Conservation (phyloP, 2,888 invertebrate species). For the Agelastica alni region DNA sequence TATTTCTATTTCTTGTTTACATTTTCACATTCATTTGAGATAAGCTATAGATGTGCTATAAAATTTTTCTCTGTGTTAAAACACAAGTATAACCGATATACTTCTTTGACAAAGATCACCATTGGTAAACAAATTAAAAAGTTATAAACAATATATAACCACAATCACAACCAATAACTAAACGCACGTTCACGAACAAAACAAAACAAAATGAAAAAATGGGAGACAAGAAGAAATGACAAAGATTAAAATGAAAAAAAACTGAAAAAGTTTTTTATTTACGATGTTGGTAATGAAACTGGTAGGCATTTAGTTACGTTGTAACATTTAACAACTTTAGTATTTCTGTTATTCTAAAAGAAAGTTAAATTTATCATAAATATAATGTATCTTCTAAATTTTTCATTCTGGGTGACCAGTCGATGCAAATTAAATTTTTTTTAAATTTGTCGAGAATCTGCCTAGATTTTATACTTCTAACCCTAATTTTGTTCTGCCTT, state of each 20-base stretch:
- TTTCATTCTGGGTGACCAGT: too few relatives aligned
- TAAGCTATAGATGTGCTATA: neutral
- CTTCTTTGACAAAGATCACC: constrained; percentile 7
- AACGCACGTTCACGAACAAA: constrained; percentile 10
- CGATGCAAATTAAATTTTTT: too few relatives aligned
- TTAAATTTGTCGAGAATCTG: too few relatives aligned
- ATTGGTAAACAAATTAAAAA: constrained; percentile 16
- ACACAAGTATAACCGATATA: neutral
- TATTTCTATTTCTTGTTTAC: constrained; percentile 22
- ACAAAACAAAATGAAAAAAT: constrained; percentile 10
- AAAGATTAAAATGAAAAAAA: too few relatives aligned
- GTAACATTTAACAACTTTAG: too few relatives aligned
- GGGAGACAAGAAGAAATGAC: neutral
- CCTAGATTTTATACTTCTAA: neutral
- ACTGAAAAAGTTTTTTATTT: too few relatives aligned
- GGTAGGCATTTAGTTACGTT: too few relatives aligned
- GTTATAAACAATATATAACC: constrained; percentile 13
- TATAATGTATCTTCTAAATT: too few relatives aligned
- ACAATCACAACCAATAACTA: constrained; percentile 12
- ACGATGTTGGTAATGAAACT: too few relatives aligned
- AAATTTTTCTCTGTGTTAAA: neutral
- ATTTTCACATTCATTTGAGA: constrained; percentile 9
- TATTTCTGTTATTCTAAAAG: too few relatives aligned
- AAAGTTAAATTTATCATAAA: too few relatives aligned
- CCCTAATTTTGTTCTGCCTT: neutral